phyloP scores from a whole-genome alignment of 2,113 vertebrate species.

The Camelus dromedarius region DNA sequence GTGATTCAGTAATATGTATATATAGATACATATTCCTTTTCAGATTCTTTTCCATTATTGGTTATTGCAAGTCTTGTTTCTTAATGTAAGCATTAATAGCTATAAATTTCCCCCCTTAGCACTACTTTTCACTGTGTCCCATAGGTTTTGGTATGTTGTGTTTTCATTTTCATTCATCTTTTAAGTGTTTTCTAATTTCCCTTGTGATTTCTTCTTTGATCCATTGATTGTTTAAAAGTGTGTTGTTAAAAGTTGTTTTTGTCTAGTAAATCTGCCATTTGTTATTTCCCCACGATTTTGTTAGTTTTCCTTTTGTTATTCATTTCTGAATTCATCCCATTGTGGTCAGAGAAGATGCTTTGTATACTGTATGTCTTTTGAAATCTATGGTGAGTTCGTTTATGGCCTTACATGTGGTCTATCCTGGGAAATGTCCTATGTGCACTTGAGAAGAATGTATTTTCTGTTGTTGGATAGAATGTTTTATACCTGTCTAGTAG shows the following conservation, averaged over 20 bases:
- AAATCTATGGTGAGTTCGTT: background rate
- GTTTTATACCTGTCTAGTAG: background rate
- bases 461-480: background rate
- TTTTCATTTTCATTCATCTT: background rate
- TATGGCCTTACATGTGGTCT: background rate
- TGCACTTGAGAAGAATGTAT: background rate
- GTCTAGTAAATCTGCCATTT: background rate
- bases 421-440: background rate
- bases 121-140: background rate
- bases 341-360: background rate
- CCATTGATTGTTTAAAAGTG: background rate
- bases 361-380: background rate
- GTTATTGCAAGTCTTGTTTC: background rate
- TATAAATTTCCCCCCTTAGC: background rate
- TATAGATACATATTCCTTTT: too few species aligned
- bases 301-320: background rate
- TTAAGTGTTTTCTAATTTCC: conserved; percentile 4
- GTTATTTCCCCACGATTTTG: background rate
- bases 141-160: background rate
- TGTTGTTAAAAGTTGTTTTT: background rate
- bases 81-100: background rate
- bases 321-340: background rate
- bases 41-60: too few species aligned
- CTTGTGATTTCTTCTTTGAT: background rate
- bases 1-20: too few species aligned